Evolutionary conservation across 2,113 vertebrate species (phyloP).

Genomic region (Orycteropus afer): DNA sequence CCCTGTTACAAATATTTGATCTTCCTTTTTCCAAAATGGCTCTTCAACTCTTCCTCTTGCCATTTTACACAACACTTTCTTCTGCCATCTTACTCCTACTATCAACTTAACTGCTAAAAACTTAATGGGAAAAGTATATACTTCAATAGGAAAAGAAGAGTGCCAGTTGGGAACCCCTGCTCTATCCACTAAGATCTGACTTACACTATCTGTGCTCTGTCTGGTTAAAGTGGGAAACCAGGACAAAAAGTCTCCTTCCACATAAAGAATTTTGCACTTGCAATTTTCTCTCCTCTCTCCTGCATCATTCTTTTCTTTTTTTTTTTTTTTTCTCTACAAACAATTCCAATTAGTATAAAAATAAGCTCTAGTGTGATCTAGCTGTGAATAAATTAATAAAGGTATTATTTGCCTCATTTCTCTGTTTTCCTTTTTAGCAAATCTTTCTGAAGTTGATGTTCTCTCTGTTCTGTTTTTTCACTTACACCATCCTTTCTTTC

Average conservation of each 20-base stretch:
- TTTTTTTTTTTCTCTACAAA: neutral
- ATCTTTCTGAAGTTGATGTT: neutral
- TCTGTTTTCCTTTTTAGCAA: neutral
- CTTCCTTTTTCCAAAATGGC: neutral
- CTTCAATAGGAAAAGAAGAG: neutral
- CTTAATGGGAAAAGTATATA: too few relatives aligned
- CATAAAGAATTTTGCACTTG: neutral
- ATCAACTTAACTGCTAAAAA: neutral
- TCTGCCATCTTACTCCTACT: neutral
- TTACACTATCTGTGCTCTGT: fast-evolving
- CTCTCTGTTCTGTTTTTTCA: neutral
- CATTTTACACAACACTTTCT: neutral
- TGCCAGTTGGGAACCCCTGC: fast-evolving
- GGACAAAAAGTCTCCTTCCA: neutral
- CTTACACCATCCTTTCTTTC: neutral
- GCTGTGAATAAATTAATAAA: neutral
- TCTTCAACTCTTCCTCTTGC: neutral
- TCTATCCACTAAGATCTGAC: fast-evolving
- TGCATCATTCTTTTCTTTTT: neutral
- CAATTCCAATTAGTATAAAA: neutral
- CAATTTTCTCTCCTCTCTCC: neutral
- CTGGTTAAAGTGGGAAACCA: fast-evolving
- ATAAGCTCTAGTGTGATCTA: neutral
- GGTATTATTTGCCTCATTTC: neutral
- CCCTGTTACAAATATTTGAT: neutral